Evolutionary conservation across 1,140 invertebrate genomes (phyloP).

Genomic region (Drosophila parabipectinata): DNA sequence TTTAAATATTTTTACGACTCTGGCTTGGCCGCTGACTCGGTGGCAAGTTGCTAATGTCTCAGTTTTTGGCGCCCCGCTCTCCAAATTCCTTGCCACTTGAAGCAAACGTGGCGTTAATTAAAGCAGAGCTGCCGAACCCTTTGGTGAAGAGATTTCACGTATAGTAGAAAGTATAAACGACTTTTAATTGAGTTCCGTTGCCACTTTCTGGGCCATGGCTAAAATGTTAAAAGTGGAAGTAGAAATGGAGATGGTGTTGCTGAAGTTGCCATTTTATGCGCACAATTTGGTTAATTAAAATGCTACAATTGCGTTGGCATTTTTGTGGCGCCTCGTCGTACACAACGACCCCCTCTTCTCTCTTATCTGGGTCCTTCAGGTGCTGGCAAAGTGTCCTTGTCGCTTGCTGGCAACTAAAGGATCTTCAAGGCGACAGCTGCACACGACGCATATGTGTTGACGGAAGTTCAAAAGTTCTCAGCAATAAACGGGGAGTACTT

Average conservation of each 20-base stretch:
- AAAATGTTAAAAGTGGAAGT: not conserved
- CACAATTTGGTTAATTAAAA: slow-evolving; percentile 82
- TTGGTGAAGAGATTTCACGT: slow-evolving; percentile 46
- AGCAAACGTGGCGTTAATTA: slow-evolving; percentile 57
- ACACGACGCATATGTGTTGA: slow-evolving; percentile 41
- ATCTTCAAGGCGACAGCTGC: slow-evolving; percentile 37
- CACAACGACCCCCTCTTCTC: slow-evolving; percentile 47
- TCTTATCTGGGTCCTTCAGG: slow-evolving; percentile 51
- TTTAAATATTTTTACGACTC: slow-evolving; percentile 25
- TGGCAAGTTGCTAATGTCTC: slow-evolving; percentile 41
- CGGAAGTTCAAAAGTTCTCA: slow-evolving; percentile 17
- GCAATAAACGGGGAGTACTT: slow-evolving; percentile 31
- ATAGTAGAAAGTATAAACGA: slow-evolving; percentile 64
- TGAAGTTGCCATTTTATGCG: slow-evolving; percentile 62
- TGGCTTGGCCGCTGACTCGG: slow-evolving; percentile 14
- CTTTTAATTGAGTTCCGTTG: slow-evolving; percentile 80
- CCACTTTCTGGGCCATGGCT: slow-evolving; percentile 8
- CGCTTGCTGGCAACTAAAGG: slow-evolving; percentile 6
- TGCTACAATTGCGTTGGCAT: slow-evolving; percentile 74
- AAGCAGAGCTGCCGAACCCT: slow-evolving; percentile 38
- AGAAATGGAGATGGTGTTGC: slow-evolving; percentile 20
- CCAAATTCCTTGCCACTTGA: slow-evolving; percentile 36
- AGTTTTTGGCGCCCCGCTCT: slow-evolving; percentile 34
- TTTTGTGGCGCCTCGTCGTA: slow-evolving; percentile 54
- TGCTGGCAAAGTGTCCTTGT: slow-evolving; percentile 43